These are phyloP conservation scores for Sebastes cheni DNA, from an alignment of 2,797 vertebrate species.

Conservation along the genomic window DNA sequence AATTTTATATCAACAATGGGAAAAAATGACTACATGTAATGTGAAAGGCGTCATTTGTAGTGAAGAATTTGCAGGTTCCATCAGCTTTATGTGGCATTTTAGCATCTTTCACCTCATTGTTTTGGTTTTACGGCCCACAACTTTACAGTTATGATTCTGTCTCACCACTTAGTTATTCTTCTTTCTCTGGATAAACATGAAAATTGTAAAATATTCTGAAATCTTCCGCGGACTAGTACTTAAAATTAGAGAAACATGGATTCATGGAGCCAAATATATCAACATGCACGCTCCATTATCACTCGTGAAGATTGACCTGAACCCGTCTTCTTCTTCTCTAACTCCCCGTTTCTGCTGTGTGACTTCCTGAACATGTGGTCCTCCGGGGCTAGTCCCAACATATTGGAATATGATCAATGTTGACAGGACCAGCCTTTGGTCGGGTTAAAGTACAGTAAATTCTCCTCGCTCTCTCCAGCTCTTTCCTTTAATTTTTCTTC, in stretches of 20 bases:
- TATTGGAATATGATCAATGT: conserved; percentile 64
- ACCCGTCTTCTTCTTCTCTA: neutral
- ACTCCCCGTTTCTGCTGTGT: conserved; percentile 6
- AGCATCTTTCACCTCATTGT: neutral
- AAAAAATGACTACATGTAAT: neutral
- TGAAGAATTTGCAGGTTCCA: neutral
- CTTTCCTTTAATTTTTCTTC: conserved; percentile 63
- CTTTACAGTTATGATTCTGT: neutral
- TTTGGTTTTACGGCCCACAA: neutral
- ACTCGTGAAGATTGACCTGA: neutral
- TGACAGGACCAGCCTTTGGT: conserved; percentile 62
- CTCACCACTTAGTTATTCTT: neutral
- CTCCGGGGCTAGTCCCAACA: conserved; percentile 20
- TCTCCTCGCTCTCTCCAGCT: conserved; percentile 22
- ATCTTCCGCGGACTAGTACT: neutral
- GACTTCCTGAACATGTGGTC: conserved; percentile 48
- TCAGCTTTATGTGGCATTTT: neutral
- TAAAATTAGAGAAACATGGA: neutral
- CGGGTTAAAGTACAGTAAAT: conserved; percentile 53
- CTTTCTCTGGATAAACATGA: neutral
- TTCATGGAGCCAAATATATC: neutral
- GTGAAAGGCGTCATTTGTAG: neutral
- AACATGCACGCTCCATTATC: neutral
- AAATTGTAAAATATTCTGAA: neutral
- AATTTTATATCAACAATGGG: neutral